These are phyloP conservation scores for Charadrius vociferus DNA, from an alignment of 2,113 vertebrate genomes.

Conservation along the genomic window DNA sequence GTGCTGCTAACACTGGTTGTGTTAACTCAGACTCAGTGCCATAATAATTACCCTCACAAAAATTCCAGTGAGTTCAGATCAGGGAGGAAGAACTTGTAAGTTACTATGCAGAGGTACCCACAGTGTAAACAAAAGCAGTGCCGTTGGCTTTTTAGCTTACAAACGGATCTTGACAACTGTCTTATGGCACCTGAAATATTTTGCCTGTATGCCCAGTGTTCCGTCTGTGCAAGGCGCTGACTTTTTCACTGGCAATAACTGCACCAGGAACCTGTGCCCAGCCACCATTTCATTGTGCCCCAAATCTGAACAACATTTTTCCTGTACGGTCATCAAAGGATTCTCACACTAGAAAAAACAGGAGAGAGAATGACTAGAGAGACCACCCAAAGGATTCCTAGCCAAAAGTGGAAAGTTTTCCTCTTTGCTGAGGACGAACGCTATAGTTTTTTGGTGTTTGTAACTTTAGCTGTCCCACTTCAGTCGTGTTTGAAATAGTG, in stretches of 20 bases:
- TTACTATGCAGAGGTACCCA: background rate
- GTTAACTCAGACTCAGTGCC: background rate
- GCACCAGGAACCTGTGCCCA: background rate
- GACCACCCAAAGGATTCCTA: background rate
- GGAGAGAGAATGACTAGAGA: background rate
- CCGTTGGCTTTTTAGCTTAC: background rate
- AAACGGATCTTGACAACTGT: background rate
- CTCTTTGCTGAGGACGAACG: background rate
- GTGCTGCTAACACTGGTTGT: background rate
- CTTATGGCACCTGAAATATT: background rate
- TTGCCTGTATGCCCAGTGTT: background rate
- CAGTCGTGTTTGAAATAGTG: background rate
- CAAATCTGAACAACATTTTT: background rate
- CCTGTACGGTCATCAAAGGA: background rate
- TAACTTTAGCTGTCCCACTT: background rate
- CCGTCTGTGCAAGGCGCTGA: background rate
- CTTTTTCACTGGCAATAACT: background rate
- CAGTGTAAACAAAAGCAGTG: background rate
- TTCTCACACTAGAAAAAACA: background rate
- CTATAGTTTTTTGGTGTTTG: background rate
- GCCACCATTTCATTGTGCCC: background rate
- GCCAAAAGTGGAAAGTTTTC: background rate
- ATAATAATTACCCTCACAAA: background rate
- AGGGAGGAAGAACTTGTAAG: background rate
- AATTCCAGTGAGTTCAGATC: background rate